Evolutionary conservation across 2,888 invertebrate species (phyloP), one percentile per base, ranked within the genome.

Genomic region (Mesorhabditis sp.): DNA sequence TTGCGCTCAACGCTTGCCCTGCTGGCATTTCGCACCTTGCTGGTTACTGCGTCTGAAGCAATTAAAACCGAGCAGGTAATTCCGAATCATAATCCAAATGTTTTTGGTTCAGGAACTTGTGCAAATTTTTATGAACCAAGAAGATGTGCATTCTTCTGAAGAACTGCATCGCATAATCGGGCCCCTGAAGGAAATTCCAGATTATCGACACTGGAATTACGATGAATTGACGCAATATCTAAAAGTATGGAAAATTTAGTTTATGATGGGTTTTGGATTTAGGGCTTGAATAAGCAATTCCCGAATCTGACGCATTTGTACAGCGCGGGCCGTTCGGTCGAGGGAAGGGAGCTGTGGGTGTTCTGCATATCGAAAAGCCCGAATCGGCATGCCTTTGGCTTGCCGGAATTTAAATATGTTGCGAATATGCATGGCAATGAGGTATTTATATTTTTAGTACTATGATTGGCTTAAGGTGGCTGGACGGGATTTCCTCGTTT

Each of bases 381-480:
- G 0, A 91, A 91, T 2, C 86, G 87, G 58, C 94, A 95, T 88
- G 90, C 91, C 77, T 90, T 92, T 89, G 88, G 91, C 44, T 90
- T 92, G 77, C 95, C 95, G 0, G 92, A 94, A 89, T 92, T 95
- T 80, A 95, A 95, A 86, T 92, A 92, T 88, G 92, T 95, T 71
- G 95, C 92, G 5, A 95, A 95, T 85, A 95, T 95, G 94, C 95
- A 95, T 86, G 95, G 95, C 4, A 95, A 95, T 85, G 95, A 95
- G 87, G 90, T 92, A 2, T 50, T 10, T n/a, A 13, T 50, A n/a
- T 13, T 50, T 50, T 50, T 50, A 50, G 10, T 13, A n/a, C n/a
- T 50, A 45, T n/a, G 10, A 66, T 58, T 67, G 67, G 62, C 65
- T 72, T 43, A 28, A 80, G 76, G 90, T 86, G 0, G 89, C 95